phyloP scores from a whole-genome alignment of 2,888 invertebrate species.

The Pammene aurita region DNA sequence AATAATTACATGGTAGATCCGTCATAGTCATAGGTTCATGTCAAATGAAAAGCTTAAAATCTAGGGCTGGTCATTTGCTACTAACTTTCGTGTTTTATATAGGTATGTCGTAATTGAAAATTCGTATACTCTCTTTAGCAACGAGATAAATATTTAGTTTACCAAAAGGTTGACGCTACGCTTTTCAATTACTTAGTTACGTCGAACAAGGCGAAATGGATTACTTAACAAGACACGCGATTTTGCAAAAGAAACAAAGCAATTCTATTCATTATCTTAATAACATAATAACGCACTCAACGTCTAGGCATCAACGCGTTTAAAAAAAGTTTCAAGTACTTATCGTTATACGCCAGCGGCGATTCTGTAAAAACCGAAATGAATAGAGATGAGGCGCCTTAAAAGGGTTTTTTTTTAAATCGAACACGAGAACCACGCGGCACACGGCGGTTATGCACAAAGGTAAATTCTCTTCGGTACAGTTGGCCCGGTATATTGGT shows the following conservation, averaged over 20 bases:
- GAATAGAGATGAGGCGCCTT: slow-evolving; percentile 7
- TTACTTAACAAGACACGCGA: neutral
- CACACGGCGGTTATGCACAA: neutral
- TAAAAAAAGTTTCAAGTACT: neutral
- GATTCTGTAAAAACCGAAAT: neutral
- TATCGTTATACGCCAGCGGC: neutral
- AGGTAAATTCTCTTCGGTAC: neutral
- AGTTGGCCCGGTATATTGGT: neutral
- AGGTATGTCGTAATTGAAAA: too few species aligned
- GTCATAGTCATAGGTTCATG: neutral
- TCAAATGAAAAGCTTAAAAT: too few species aligned
- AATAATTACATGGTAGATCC: neutral
- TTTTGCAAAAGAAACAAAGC: neutral
- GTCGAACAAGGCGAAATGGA: neutral
- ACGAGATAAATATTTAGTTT: too few species aligned
- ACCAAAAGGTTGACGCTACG: too few species aligned
- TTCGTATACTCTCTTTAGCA: too few species aligned
- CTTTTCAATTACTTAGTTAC: too few species aligned
- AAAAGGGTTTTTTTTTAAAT: neutral
- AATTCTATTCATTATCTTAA: neutral
- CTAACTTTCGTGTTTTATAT: too few species aligned
- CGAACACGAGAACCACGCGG: neutral
- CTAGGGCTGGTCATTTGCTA: too few species aligned
- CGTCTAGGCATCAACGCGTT: neutral
- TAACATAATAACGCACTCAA: neutral